Conservation (phyloP, 2,797 vertebrate genomes). For the Babyrousa celebensis region DNA sequence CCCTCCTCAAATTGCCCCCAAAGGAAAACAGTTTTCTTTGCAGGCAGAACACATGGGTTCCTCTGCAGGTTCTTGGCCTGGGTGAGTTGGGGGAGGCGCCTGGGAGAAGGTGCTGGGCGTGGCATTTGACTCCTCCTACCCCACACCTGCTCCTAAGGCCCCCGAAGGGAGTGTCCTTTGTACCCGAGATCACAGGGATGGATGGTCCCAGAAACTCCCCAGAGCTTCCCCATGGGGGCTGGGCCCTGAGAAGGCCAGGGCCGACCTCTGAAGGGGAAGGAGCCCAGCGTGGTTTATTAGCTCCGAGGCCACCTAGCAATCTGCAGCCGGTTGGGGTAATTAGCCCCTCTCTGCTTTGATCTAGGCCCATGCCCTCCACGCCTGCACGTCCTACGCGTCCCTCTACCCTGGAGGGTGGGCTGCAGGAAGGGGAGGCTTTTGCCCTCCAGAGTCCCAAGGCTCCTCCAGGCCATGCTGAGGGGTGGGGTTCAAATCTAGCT, state of each 20-base stretch:
- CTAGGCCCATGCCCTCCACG: not conserved
- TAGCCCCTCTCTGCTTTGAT: slow-evolving; percentile 74
- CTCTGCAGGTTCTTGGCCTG: not conserved
- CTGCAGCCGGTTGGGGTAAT: slow-evolving; percentile 60
- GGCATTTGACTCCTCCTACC: not conserved
- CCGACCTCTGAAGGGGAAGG: not conserved
- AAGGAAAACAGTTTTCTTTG: not conserved
- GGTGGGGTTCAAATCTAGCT: not conserved
- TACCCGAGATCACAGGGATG: not conserved
- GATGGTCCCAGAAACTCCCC: not conserved
- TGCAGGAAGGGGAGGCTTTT: not conserved
- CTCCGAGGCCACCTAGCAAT: slow-evolving; percentile 58
- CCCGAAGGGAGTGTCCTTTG: not conserved
- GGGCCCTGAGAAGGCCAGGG: not conserved
- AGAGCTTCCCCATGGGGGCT: not conserved
- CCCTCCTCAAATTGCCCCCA: not conserved
- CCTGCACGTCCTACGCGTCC: not conserved
- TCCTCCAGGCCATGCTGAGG: not conserved
- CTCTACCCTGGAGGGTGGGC: not conserved
- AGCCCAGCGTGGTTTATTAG: not conserved
- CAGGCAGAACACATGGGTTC: fast-evolving
- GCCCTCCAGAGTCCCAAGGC: not conserved
- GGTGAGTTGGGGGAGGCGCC: not conserved
- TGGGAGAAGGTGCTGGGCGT: not conserved
- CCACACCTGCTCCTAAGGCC: not conserved